Conservation (phyloP, 2,888 invertebrate species). For the Zelleria hepariella region DNA sequence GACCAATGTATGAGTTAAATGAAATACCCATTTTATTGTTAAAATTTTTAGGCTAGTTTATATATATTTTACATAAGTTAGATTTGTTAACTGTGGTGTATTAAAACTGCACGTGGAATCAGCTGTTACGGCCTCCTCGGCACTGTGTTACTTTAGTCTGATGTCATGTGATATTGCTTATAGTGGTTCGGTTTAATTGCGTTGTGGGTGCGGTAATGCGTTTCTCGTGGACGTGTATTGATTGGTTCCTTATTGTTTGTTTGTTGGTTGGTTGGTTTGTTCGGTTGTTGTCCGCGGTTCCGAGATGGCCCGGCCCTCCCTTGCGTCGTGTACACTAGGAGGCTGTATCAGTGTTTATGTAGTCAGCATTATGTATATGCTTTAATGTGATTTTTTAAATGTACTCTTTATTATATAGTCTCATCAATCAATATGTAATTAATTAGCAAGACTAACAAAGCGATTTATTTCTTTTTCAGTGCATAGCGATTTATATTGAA, state of each 20-base stretch:
- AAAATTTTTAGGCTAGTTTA: constrained; percentile 72
- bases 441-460: constrained; percentile 69
- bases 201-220: constrained; percentile 22
- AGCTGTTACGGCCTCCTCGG: constrained; percentile 64
- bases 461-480: constrained; percentile 55
- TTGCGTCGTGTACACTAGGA: constrained; percentile 28
- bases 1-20: constrained; percentile 59
- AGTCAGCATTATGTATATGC: constrained; percentile 74
- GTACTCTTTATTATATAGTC: constrained; percentile 69
- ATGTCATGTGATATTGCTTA: constrained; percentile 61
- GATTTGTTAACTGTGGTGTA: constrained; percentile 71
- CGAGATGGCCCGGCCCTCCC: background rate
- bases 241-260: constrained; percentile 56
- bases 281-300: constrained; percentile 20
- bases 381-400: constrained; percentile 74
- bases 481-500: constrained; percentile 68
- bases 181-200: constrained; percentile 18
- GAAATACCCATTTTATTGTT: constrained; percentile 64
- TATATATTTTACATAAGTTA: constrained; percentile 62
- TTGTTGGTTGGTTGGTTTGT: constrained; percentile 47
- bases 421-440: constrained; percentile 66
- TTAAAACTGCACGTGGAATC: constrained; percentile 62
- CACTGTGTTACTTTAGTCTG: constrained; percentile 62
- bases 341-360: constrained; percentile 68
- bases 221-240: constrained; percentile 23